Evolutionary conservation across 2,888 invertebrate genomes (phyloP).

Genomic region (Perithous albicinctus): DNA sequence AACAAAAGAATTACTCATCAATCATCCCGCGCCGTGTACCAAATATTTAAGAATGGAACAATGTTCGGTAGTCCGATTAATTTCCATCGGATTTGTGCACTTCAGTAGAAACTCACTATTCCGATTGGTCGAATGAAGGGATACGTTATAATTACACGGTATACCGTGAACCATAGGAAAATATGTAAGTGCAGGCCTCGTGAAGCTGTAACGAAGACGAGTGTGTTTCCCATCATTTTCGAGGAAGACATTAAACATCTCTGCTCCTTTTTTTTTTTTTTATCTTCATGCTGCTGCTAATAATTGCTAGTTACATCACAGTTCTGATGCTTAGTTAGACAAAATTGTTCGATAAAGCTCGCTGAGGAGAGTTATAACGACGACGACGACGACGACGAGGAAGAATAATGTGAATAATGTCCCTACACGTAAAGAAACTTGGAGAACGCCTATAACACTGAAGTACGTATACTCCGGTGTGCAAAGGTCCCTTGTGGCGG

Average conservation of each 20-base stretch:
- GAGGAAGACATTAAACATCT: conserved; percentile 29
- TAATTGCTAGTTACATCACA: conserved; percentile 34
- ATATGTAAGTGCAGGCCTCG: neutral
- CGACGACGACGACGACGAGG: neutral
- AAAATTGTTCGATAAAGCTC: conserved; percentile 39
- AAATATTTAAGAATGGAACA: conserved; percentile 13
- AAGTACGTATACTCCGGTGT: conserved; percentile 46
- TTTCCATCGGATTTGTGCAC: conserved; percentile 20
- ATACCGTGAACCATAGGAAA: neutral
- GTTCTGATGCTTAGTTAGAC: neutral
- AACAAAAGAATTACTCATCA: conserved; percentile 48
- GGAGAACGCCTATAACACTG: conserved; percentile 56
- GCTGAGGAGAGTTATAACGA: conserved; percentile 38
- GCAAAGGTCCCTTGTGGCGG: conserved; percentile 78
- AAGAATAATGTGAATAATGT: conserved; percentile 52
- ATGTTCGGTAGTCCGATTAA: conserved; percentile 51
- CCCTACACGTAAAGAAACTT: conserved; percentile 41
- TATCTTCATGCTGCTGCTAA: conserved; percentile 1
- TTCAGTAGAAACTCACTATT: conserved; percentile 18
- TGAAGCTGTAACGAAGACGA: conserved; percentile 11
- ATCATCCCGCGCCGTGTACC: conserved; percentile 44
- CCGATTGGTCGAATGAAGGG: conserved; percentile 5
- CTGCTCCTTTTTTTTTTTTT: conserved; percentile 9
- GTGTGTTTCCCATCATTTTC: conserved; percentile 29
- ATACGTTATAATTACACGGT: conserved; percentile 14